These are phyloP conservation scores for Betta splendens DNA, from an alignment of 2,797 vertebrate genomes.

Conservation along the genomic window DNA sequence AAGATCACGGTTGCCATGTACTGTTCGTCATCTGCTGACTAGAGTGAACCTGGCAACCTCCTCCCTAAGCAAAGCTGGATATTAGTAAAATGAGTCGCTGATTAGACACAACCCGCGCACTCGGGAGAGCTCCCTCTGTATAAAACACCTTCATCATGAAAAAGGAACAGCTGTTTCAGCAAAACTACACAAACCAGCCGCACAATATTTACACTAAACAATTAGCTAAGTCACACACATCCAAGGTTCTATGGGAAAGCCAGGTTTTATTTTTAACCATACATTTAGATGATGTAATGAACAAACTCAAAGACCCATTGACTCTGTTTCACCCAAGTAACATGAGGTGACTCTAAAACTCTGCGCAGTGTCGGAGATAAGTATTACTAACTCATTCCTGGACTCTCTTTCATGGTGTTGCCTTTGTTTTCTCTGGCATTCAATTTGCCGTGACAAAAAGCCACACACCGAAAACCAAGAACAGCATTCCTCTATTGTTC, in stretches of 20 bases:
- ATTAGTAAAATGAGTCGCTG: slow-evolving; percentile 32
- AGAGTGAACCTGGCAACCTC: slow-evolving; percentile 43
- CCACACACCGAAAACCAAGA: no score
- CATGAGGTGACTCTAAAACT: no score
- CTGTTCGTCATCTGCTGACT: slow-evolving; percentile 37
- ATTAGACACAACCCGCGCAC: slow-evolving; percentile 24
- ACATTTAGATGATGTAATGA: neutral
- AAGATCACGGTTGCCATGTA: slow-evolving; percentile 29
- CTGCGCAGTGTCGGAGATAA: no score
- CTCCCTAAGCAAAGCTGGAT: slow-evolving; percentile 30
- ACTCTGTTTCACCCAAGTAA: no score
- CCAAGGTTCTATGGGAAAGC: no score
- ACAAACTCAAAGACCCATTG: no score
- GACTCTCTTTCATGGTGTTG: no score
- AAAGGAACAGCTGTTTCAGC: neutral
- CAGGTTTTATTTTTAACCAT: neutral
- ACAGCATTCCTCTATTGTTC: no score
- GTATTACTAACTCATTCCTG: no score
- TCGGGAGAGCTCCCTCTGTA: slow-evolving; percentile 5
- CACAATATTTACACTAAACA: neutral
- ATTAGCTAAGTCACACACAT: neutral
- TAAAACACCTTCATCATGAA: neutral
- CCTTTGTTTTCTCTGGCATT: no score
- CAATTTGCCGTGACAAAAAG: no score
- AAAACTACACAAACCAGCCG: neutral